Evolutionary conservation across 2,113 vertebrate species (phyloP).

Genomic region (Nipponia nippon): DNA sequence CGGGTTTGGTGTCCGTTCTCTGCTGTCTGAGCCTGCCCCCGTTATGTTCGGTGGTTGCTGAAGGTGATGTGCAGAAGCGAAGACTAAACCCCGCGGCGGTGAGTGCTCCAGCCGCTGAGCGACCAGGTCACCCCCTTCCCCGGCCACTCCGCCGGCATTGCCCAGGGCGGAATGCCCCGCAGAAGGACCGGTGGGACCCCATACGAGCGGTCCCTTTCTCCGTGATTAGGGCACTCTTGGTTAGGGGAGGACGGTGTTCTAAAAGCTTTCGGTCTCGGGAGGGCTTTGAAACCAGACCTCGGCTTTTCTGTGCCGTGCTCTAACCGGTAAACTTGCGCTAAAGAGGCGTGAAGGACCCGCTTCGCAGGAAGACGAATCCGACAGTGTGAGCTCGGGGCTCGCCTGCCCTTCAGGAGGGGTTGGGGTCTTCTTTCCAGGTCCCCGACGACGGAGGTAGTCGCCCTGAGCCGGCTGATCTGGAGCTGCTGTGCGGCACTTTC

Average conservation of each 20-base stretch:
- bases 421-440: neutral
- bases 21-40: neutral
- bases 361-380: neutral
- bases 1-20: neutral
- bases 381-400: rapidly evolving
- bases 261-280: neutral
- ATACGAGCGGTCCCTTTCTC: neutral
- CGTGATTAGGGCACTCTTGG: neutral
- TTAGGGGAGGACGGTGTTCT: neutral
- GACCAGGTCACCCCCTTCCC: neutral
- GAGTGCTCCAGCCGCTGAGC: neutral
- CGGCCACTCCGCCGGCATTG: neutral
- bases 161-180: neutral
- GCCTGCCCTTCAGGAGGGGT: neutral
- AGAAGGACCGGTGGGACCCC: no score
- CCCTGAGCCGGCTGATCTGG: neutral
- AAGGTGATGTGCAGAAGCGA: neutral
- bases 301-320: neutral
- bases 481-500: neutral
- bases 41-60: neutral
- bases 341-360: neutral
- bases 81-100: neutral
- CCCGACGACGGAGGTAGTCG: rapidly evolving
- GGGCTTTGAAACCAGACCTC: neutral
- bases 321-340: neutral